phyloP scores from a whole-genome alignment of 2,888 invertebrate species.

The Acrocyrtus sp. region DNA sequence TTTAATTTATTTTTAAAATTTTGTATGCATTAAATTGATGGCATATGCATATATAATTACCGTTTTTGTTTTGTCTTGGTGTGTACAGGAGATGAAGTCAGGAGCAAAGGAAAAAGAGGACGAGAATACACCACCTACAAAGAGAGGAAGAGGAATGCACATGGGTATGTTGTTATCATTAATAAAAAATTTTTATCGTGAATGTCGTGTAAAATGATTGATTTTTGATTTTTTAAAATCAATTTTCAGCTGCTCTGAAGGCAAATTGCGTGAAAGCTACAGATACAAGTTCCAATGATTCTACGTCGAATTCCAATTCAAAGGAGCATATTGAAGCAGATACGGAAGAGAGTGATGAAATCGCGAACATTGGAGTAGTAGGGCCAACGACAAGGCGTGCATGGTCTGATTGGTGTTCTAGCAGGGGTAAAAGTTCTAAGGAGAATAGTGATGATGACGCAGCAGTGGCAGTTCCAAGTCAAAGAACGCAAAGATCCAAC shows the following conservation, averaged over 20 bases:
- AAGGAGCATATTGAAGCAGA: slow-evolving; percentile 65
- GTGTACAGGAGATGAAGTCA: no score
- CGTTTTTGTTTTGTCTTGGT: slow-evolving; percentile 70
- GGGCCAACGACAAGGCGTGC: slow-evolving; percentile 79
- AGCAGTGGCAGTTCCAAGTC: slow-evolving; percentile 34
- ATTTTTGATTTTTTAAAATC: no score
- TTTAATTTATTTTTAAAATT: no score
- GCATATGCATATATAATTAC: no score
- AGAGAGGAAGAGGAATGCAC: slow-evolving; percentile 49
- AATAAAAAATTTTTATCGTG: no score
- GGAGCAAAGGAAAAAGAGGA: slow-evolving; percentile 50
- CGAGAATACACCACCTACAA: slow-evolving; percentile 36
- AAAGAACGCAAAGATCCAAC: slow-evolving; percentile 63
- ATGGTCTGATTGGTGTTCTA: slow-evolving; percentile 73
- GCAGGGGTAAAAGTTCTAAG: slow-evolving; percentile 70
- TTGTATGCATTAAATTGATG: no score
- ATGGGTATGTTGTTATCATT: slow-evolving; percentile 38
- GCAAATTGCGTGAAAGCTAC: slow-evolving; percentile 56
- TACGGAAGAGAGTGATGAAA: slow-evolving; percentile 65
- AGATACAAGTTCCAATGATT: slow-evolving; percentile 64
- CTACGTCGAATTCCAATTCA: slow-evolving; percentile 64
- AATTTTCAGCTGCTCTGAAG: no score
- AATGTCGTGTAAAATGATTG: no score
- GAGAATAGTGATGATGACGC: slow-evolving; percentile 63
- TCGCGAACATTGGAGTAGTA: slow-evolving; percentile 65